Conservation (phyloP, 53 echinoderm and acorn worm species). For the Holothuria leucospilota region DNA sequence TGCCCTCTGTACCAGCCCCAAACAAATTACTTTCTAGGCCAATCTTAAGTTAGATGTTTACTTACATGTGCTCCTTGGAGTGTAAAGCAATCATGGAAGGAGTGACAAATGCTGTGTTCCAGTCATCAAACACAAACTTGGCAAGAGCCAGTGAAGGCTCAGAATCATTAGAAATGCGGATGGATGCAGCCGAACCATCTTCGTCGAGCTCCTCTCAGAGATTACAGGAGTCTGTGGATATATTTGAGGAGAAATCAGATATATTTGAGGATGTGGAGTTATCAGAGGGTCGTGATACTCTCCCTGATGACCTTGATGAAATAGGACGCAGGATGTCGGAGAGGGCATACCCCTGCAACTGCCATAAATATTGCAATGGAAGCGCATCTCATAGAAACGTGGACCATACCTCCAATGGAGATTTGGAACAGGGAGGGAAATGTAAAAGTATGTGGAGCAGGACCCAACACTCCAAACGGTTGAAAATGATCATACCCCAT, state of each 20-base stretch:
- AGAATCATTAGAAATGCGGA: constrained; percentile 46
- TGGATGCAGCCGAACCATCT: constrained; percentile 30
- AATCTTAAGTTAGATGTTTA: not conserved
- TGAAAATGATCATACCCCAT: constrained; percentile 91
- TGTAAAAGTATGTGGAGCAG: constrained; percentile 88
- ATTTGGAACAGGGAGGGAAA: constrained; percentile 67
- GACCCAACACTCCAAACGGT: constrained; percentile 83
- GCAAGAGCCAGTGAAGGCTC: constrained; percentile 20
- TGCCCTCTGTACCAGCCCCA: constrained; percentile 4
- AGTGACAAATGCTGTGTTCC: constrained; percentile 36
- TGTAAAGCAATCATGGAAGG: constrained; percentile 38
- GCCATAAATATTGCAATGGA: constrained; percentile 86
- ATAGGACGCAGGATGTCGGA: constrained; percentile 50
- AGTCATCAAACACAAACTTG: constrained; percentile 40
- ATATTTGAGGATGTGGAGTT: constrained; percentile 46
- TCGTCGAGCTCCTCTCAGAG: constrained; percentile 13
- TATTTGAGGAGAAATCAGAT: not conserved
- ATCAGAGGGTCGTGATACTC: constrained; percentile 34
- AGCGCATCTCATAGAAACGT: not conserved
- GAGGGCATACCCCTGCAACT: constrained; percentile 79
- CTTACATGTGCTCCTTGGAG: constrained; percentile 19
- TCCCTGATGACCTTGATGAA: constrained; percentile 38
- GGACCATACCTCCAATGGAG: constrained; percentile 51
- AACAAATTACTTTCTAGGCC: constrained; percentile 38
- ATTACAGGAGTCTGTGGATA: not conserved